These are phyloP conservation scores for Liolophura sinensis DNA, from an alignment of 1,140 invertebrate species.

Conservation along the genomic window DNA sequence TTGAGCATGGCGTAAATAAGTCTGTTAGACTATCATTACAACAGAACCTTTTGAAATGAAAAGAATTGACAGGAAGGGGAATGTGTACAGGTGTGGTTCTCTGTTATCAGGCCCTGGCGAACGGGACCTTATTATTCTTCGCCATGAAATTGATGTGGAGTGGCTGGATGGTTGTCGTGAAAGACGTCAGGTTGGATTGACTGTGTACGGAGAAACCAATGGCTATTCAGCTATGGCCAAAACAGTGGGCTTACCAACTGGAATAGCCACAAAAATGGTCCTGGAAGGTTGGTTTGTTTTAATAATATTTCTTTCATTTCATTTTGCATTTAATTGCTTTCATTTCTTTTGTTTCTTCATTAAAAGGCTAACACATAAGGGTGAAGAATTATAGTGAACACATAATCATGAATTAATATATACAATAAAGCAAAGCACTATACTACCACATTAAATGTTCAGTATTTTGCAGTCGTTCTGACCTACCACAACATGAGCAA, in stretches of 20 bases:
- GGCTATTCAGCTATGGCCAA: constrained; percentile 97
- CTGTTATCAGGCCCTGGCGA: constrained; percentile 71
- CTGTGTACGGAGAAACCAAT: constrained; percentile 83
- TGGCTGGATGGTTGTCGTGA: constrained; percentile 88
- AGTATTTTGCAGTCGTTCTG: not conserved
- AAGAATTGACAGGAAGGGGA: not conserved
- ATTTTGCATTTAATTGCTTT: too few species aligned
- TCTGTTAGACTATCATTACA: too few species aligned
- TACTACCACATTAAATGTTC: not conserved
- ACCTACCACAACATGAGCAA: too few species aligned
- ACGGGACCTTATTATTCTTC: constrained; percentile 89
- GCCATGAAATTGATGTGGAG: constrained; percentile 89
- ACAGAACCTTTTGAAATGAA: too few species aligned
- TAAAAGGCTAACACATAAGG: not conserved
- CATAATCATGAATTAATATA: not conserved
- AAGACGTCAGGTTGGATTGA: constrained; percentile 85
- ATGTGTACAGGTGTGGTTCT: not conserved
- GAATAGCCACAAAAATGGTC: constrained; percentile 97
- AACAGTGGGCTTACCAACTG: constrained; percentile 94
- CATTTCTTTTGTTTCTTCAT: not conserved
- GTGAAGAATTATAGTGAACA: not conserved
- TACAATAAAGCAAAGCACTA: not conserved
- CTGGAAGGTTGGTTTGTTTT: constrained; percentile 75
- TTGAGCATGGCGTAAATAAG: too few species aligned
- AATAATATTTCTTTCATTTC: constrained; percentile 1